Percentiles rank a stretch among this genome's conserved stretches.
Evolutionary conservation across 2,797 vertebrate genomes (phyloP).

Genomic region (Erethizon dorsatum): DNA sequence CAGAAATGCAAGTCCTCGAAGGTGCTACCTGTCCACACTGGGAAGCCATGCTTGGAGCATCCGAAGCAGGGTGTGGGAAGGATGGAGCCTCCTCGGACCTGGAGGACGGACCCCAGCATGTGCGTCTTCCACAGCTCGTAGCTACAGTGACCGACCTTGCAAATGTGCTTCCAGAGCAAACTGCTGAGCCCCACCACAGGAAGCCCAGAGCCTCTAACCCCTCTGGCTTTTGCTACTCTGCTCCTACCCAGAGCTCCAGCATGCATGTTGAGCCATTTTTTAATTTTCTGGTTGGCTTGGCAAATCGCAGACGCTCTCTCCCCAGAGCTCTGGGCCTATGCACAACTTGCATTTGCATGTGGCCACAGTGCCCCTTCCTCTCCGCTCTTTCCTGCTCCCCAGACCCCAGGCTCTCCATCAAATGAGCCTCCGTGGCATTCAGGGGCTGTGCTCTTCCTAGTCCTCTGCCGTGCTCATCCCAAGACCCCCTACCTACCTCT

Average conservation of each 20-base stretch:
- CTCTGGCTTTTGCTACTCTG: background rate
- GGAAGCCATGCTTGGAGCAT: too few relatives aligned
- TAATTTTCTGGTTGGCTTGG: constrained; percentile 84
- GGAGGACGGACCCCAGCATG: rapidly evolving
- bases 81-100: background rate
- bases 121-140: rapidly evolving
- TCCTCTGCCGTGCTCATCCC: background rate
- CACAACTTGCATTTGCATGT: constrained; percentile 18
- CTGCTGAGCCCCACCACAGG: background rate
- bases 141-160: background rate
- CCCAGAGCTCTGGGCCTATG: constrained; percentile 67
- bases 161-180: background rate
- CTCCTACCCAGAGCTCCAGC: background rate
- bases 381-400: background rate
- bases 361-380: constrained; percentile 36
- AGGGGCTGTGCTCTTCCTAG: background rate
- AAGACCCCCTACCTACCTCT: background rate
- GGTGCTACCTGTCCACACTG: rapidly evolving
- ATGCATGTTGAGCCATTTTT: constrained; percentile 65
- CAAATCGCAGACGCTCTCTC: constrained; percentile 80
- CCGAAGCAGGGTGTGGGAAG: background rate
- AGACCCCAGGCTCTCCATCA: background rate
- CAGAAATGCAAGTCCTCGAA: background rate
- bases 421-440: background rate
- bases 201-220: background rate